A percentile compares a stretch with the other conserved stretches of the same genome.
phyloP scores from a whole-genome alignment of 2,113 vertebrate genomes.

The Archilochus colubris region DNA sequence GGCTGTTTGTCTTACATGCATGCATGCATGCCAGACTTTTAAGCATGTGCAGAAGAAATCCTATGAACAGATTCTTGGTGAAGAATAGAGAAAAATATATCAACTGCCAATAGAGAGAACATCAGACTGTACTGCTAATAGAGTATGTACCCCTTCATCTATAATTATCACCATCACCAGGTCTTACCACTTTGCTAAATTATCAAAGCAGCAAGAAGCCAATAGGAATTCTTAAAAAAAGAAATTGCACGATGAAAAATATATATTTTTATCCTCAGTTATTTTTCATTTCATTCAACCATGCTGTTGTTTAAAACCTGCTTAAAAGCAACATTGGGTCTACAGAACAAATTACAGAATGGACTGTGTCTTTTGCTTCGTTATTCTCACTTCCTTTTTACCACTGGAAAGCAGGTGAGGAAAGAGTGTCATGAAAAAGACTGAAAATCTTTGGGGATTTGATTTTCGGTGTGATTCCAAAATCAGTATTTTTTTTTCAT shows the following conservation, averaged over 20 bases:
- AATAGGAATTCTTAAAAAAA: neutral
- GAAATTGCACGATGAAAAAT: neutral
- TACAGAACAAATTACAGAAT: neutral
- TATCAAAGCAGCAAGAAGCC: neutral
- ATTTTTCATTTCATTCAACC: neutral
- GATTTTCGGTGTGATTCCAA: neutral
- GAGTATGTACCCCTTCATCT: accelerated
- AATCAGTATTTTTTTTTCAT: neutral
- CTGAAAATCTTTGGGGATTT: neutral
- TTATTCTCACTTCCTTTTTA: neutral
- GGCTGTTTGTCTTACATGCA: neutral
- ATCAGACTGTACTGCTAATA: neutral
- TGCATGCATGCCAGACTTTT: neutral
- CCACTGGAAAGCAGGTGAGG: neutral
- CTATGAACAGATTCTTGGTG: neutral
- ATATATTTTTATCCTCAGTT: neutral
- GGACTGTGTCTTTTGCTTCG: neutral
- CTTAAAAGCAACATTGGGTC: neutral
- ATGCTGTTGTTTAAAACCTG: neutral
- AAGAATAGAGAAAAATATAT: neutral
- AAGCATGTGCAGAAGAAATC: neutral
- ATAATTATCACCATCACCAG: neutral
- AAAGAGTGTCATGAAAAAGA: neutral
- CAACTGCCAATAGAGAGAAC: neutral
- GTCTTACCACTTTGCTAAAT: neutral